Evolutionary conservation across 2,888 invertebrate genomes (phyloP).

Genomic region (Eurois occulta): DNA sequence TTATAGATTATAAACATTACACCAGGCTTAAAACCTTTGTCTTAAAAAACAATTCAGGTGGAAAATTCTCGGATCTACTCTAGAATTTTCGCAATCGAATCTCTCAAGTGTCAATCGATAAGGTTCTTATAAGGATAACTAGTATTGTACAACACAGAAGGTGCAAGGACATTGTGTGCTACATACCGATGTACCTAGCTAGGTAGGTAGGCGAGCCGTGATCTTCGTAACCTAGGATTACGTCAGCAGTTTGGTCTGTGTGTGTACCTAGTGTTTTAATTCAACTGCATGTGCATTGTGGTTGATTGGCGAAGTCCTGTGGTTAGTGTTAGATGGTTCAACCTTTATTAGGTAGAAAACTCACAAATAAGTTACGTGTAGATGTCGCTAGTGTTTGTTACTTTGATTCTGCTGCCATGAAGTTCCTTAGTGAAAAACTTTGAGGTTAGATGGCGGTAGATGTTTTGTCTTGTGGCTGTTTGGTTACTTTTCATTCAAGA

Average conservation of each 20-base stretch:
- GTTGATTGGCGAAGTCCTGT: background rate
- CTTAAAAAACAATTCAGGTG: background rate
- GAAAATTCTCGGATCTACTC: background rate
- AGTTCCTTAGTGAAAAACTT: background rate
- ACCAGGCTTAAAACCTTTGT: background rate
- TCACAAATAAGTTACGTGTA: background rate
- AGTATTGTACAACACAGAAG: slow-evolving; percentile 14
- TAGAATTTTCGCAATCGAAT: slow-evolving; percentile 2
- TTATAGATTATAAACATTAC: background rate
- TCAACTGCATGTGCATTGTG: background rate
- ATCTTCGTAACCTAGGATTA: slow-evolving; percentile 55
- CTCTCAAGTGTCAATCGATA: background rate
- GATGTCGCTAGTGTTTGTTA: background rate
- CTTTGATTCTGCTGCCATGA: background rate
- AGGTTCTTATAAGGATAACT: slow-evolving; percentile 52
- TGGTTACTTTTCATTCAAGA: no score
- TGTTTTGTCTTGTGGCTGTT: no score
- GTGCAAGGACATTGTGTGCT: slow-evolving; percentile 48
- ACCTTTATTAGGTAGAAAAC: background rate
- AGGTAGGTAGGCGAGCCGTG: slow-evolving; percentile 49
- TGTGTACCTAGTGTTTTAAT: slow-evolving; percentile 1
- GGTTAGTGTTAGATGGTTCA: background rate
- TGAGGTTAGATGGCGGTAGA: background rate
- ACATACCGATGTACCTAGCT: slow-evolving; percentile 8
- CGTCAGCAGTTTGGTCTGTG: slow-evolving; percentile 18